phyloP scores from a whole-genome alignment of 1,140 invertebrate genomes.

The Drosophila pandora region DNA sequence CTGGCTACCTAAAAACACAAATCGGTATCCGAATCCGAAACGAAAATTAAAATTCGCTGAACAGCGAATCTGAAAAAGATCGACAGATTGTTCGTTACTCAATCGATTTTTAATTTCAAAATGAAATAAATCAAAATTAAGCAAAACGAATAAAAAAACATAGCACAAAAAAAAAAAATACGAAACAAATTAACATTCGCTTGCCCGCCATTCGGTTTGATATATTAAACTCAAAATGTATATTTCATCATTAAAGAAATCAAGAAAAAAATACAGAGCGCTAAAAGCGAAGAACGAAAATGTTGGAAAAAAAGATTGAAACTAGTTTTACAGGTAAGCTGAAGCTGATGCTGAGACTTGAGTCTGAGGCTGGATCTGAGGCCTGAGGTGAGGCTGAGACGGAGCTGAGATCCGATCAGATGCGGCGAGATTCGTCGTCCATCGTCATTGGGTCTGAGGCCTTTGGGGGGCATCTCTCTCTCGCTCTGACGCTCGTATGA shows the following conservation, averaged over 20 bases:
- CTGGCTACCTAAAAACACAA: slow-evolving; percentile 61
- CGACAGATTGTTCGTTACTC: slow-evolving; percentile 71
- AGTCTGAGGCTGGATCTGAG: background rate
- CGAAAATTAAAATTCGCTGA: slow-evolving; percentile 65
- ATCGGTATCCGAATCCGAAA: slow-evolving; percentile 33
- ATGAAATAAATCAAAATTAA: slow-evolving; percentile 82
- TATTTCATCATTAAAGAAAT: slow-evolving; percentile 80
- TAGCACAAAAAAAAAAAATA: slow-evolving; percentile 19
- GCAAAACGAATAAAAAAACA: slow-evolving; percentile 24
- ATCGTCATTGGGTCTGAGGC: slow-evolving; percentile 41
- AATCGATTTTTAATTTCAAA: slow-evolving; percentile 80
- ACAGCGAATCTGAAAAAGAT: slow-evolving; percentile 38
- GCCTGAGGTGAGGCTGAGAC: slow-evolving; percentile 22
- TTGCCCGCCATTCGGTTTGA: slow-evolving; percentile 70
- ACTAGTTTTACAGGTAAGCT: slow-evolving; percentile 80
- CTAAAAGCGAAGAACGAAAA: slow-evolving; percentile 57
- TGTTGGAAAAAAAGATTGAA: slow-evolving; percentile 63
- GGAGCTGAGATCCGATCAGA: slow-evolving; percentile 66
- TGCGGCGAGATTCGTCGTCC: slow-evolving; percentile 74
- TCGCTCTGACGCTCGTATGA: slow-evolving; percentile 67
- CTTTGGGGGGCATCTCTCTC: slow-evolving; percentile 17
- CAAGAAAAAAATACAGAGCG: slow-evolving; percentile 33
- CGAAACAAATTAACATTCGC: slow-evolving; percentile 76
- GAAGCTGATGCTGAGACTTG: slow-evolving; percentile 18
- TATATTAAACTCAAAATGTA: slow-evolving; percentile 83